A percentile compares a stretch with the other conserved stretches of the same genome.
Evolutionary conservation across 2,797 vertebrate genomes (phyloP).

Genomic region (Alca torda): DNA sequence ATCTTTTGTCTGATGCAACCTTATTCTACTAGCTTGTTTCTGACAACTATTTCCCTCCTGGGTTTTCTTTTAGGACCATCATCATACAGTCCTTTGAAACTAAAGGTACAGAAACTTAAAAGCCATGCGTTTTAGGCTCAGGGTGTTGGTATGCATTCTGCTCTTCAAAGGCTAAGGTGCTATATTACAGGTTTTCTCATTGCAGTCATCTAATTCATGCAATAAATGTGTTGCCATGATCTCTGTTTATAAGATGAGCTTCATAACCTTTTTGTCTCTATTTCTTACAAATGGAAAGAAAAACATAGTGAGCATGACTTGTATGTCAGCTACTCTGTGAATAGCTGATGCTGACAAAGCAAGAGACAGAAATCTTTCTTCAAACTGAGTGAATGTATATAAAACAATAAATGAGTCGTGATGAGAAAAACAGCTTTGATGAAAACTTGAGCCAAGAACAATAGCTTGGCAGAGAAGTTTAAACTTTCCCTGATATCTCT

Average conservation of each 20-base stretch:
- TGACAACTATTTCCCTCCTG: not conserved
- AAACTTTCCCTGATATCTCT: conserved; percentile 12
- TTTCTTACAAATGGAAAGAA: not conserved
- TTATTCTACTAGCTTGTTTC: not conserved
- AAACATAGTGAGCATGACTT: not conserved
- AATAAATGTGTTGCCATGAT: not conserved
- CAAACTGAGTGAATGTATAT: not conserved
- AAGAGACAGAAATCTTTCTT: not conserved
- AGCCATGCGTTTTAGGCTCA: not conserved
- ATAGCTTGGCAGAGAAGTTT: not conserved
- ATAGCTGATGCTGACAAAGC: conserved; percentile 6
- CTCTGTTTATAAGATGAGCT: not conserved
- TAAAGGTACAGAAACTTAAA: not conserved
- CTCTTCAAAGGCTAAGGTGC: not conserved
- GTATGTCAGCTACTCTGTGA: not conserved
- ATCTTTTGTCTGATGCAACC: not conserved
- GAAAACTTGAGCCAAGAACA: not conserved
- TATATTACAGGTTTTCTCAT: not conserved
- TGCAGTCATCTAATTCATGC: not conserved
- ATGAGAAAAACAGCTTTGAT: not conserved
- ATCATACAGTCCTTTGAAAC: not conserved
- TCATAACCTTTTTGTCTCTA: not conserved
- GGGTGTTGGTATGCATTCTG: not conserved
- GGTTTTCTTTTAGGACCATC: not conserved
- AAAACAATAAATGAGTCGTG: not conserved